phyloP scores from a whole-genome alignment of 2,797 vertebrate genomes.

The Cirrhinus molitorella region DNA sequence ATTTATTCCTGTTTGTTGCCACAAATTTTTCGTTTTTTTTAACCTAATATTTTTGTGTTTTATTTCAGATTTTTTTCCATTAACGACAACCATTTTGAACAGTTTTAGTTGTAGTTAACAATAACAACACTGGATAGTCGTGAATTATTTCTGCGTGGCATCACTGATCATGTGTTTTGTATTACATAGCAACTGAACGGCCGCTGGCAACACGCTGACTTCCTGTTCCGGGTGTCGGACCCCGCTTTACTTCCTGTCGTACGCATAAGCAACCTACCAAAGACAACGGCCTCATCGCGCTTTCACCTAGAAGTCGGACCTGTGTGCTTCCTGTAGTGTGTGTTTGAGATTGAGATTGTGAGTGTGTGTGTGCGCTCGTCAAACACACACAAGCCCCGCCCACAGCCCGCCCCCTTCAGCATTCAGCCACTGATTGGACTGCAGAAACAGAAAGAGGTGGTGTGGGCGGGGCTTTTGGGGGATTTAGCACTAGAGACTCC shows the following conservation, averaged over 20 bases:
- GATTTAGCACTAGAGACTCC: slow-evolving; percentile 79
- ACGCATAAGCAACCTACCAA: slow-evolving; percentile 88
- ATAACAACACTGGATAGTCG: background rate
- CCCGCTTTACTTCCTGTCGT: slow-evolving; percentile 91
- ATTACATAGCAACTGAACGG: slow-evolving; percentile 88
- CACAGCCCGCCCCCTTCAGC: slow-evolving; percentile 58
- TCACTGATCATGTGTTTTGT: background rate
- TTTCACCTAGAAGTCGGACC: slow-evolving; percentile 96
- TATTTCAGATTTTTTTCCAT: background rate
- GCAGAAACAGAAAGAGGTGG: slow-evolving; percentile 73
- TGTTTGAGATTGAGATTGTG: slow-evolving; percentile 9
- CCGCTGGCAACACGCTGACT: slow-evolving; percentile 91
- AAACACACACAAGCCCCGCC: slow-evolving; percentile 61
- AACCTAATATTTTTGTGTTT: too few relatives aligned
- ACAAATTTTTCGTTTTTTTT: too few relatives aligned
- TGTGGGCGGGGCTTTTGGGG: slow-evolving; percentile 52
- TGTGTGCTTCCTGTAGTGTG: slow-evolving; percentile 91
- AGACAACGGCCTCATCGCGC: slow-evolving; percentile 81
- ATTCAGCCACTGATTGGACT: slow-evolving; percentile 77
- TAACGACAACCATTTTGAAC: background rate
- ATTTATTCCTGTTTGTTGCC: too few relatives aligned
- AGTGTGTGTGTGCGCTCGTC: slow-evolving; percentile 29
- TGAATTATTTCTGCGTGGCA: background rate
- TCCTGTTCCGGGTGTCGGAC: slow-evolving; percentile 90
- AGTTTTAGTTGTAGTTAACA: background rate